Evolutionary conservation across 37 sponge, comb jelly and placozoan genomes (phyloP).

Genomic region (Beroe forskalii): DNA sequence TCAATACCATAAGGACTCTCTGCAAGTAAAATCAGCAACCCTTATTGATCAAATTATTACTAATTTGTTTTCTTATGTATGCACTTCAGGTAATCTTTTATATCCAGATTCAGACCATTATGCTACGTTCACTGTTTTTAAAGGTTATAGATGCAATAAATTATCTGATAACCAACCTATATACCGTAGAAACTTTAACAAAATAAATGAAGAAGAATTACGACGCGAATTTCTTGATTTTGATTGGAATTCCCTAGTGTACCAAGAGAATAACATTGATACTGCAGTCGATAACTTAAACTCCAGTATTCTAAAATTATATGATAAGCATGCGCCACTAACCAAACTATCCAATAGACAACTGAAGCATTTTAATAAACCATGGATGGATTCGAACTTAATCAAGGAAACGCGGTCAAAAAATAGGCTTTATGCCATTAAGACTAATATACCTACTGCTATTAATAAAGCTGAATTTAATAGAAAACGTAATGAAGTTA

Average conservation of each 20-base stretch:
- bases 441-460: background rate
- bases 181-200: background rate
- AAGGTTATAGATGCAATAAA: background rate
- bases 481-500: background rate
- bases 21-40: background rate
- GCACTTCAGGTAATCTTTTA: background rate
- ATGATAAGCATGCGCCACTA: background rate
- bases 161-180: background rate
- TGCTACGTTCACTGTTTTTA: background rate
- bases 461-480: background rate
- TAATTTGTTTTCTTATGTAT: background rate
- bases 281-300: too few relatives aligned
- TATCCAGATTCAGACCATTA: background rate
- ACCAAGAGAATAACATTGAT: background rate
- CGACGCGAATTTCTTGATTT: background rate
- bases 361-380: background rate
- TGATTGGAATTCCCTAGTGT: background rate
- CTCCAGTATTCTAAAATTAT: background rate
- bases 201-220: background rate
- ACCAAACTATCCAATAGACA: background rate
- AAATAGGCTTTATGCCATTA: background rate
- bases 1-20: background rate
- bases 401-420: background rate
- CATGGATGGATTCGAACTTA: background rate
- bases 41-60: conserved; percentile 5